Percentiles rank a stretch among this genome's conserved stretches.
phyloP scores from a whole-genome alignment of 2,797 vertebrate genomes.

The Zalophus californianus region DNA sequence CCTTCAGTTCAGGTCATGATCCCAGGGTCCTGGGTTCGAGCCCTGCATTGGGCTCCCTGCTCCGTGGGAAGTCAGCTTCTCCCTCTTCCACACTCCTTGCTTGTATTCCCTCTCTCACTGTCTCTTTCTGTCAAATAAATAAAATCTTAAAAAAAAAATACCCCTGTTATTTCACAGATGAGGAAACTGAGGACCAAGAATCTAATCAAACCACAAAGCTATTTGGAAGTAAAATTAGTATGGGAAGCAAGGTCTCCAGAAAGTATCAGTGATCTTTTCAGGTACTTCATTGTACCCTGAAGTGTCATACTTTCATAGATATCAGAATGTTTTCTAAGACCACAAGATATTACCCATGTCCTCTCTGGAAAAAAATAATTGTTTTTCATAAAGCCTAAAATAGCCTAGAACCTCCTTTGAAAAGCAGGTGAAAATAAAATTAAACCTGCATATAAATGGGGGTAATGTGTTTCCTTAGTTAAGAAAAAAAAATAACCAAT shows the following conservation, averaged over 20 bases:
- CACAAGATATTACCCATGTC: neutral
- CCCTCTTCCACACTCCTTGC: no score
- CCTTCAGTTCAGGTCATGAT: no score
- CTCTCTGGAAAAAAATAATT: neutral
- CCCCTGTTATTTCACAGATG: neutral
- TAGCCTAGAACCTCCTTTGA: neutral
- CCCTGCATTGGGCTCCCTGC: no score
- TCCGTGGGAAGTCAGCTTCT: no score
- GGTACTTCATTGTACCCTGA: neutral
- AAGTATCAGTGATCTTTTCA: neutral
- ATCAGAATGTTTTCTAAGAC: neutral
- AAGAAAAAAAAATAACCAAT: neutral
- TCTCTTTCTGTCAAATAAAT: no score
- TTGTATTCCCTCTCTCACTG: no score
- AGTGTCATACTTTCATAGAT: neutral
- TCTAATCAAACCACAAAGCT: neutral
- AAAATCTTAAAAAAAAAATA: neutral
- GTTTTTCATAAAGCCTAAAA: conserved; percentile 31
- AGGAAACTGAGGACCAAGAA: neutral
- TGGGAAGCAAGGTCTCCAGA: neutral
- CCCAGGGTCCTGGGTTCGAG: no score
- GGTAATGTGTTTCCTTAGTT: neutral
- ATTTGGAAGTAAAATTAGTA: neutral
- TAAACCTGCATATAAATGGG: conserved; percentile 12
- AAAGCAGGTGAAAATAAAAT: conserved; percentile 65